A percentile compares a stretch with the other conserved stretches of the same genome.
phyloP scores from a whole-genome alignment of 2,113 vertebrate genomes.

The Gymnogyps californianus region DNA sequence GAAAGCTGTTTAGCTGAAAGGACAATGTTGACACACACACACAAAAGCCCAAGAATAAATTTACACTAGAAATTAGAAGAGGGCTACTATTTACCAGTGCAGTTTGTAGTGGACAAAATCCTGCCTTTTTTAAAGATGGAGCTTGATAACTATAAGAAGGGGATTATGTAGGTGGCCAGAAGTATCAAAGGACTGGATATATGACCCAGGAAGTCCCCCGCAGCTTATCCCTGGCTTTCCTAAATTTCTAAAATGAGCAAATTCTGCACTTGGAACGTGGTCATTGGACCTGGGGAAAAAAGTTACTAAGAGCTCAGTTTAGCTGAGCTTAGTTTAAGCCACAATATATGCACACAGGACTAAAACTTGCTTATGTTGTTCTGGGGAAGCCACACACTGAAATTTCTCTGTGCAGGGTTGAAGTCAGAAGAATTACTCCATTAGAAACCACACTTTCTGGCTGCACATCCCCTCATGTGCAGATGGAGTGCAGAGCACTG shows the following conservation, averaged over 20 bases:
- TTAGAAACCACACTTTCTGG: conserved; percentile 20
- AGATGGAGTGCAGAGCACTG: conserved; percentile 27
- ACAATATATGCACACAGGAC: background rate
- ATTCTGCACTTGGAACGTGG: background rate
- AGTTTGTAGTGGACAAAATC: background rate
- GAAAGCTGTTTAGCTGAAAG: background rate
- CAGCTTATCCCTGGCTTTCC: background rate
- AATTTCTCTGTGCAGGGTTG: background rate
- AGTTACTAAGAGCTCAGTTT: background rate
- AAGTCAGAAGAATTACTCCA: conserved; percentile 16
- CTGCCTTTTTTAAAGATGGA: background rate
- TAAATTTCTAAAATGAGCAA: background rate
- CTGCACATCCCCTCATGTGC: background rate
- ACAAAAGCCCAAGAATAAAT: background rate
- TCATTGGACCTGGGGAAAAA: background rate
- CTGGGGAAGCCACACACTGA: background rate
- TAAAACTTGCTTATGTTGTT: background rate
- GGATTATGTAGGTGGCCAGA: background rate
- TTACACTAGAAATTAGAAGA: background rate
- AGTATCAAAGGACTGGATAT: background rate
- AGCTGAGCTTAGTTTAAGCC: background rate
- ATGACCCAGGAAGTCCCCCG: background rate
- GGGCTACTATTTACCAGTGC: background rate
- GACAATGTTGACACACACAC: background rate
- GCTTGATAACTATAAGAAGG: background rate